A percentile compares a stretch with the other conserved stretches of the same genome.
phyloP scores from a whole-genome alignment of 2,888 invertebrate genomes.

The Xestia c-nigrum region DNA sequence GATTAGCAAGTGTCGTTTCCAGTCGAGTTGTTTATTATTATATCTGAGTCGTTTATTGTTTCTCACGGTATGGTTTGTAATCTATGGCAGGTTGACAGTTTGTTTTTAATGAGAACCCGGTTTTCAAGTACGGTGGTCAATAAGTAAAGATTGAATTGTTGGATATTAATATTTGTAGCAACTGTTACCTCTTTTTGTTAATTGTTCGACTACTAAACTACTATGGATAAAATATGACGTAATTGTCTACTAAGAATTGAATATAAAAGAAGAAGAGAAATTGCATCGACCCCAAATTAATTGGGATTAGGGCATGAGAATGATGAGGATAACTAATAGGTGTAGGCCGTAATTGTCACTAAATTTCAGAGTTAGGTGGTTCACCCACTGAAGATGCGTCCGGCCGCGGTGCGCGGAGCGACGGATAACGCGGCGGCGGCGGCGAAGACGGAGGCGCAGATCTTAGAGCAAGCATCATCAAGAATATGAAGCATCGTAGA shows the following conservation, averaged over 20 bases:
- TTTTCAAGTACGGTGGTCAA: constrained; percentile 24
- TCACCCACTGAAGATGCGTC: too few relatives aligned
- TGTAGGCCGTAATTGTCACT: background rate
- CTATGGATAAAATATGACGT: too few relatives aligned
- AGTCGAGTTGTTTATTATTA: constrained; percentile 52
- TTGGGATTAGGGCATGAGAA: too few relatives aligned
- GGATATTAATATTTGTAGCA: constrained; percentile 10
- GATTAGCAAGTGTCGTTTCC: constrained; percentile 60
- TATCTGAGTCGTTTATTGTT: constrained; percentile 58
- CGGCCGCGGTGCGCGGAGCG: too few relatives aligned
- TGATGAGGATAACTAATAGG: too few relatives aligned
- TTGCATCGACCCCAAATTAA: too few relatives aligned
- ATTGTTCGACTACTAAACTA: too few relatives aligned
- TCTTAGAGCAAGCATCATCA: background rate
- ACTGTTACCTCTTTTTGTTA: background rate
- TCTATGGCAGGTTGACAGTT: constrained; percentile 47
- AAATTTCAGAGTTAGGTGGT: too few relatives aligned
- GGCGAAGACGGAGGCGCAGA: too few relatives aligned
- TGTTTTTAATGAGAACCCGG: constrained; percentile 45
- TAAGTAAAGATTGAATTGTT: background rate
- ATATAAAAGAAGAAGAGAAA: too few relatives aligned
- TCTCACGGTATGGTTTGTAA: constrained; percentile 55
- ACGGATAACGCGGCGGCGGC: too few relatives aligned
- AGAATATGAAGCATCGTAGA: background rate
- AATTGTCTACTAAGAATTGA: too few relatives aligned